phyloP scores from a whole-genome alignment of 2,888 invertebrate species.

The Scaptomyza caliginosa region DNA sequence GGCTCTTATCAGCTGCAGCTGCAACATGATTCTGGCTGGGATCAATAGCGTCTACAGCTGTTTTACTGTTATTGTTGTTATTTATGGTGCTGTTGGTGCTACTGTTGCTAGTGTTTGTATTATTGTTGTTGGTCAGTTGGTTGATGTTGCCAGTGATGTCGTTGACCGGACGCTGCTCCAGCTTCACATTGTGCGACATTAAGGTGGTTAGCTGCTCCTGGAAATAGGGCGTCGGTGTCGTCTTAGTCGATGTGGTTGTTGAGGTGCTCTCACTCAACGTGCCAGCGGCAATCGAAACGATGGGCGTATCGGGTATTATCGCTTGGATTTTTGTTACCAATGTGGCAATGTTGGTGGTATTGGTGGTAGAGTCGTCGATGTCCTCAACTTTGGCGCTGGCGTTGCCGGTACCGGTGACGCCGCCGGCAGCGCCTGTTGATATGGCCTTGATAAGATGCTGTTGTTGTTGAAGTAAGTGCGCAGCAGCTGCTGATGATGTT shows the following conservation, averaged over 20 bases:
- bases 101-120: conserved; percentile 15
- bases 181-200: conserved; percentile 64
- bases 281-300: conserved; percentile 81
- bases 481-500: conserved; percentile 35
- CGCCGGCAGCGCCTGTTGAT: conserved; percentile 58
- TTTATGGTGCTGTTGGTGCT: background rate
- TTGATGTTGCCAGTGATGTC: conserved; percentile 17
- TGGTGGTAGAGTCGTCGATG: background rate
- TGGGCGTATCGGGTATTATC: conserved; percentile 79
- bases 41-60: conserved; percentile 10
- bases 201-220: conserved; percentile 62
- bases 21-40: conserved; percentile 35
- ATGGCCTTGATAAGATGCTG: conserved; percentile 57
- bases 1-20: conserved; percentile 27
- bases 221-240: conserved; percentile 76
- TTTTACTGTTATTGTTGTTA: conserved; percentile 5
- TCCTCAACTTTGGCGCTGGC: background rate
- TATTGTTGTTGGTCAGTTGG: conserved; percentile 32
- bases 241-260: conserved; percentile 81
- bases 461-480: conserved; percentile 9
- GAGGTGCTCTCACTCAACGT: conserved; percentile 80
- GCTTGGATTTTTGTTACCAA: conserved; percentile 66
- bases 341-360: conserved; percentile 40
- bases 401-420: conserved; percentile 27
- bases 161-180: conserved; percentile 34